Evolutionary conservation across 2,888 invertebrate genomes (phyloP).

Genomic region (Azorinus chamasolen): DNA sequence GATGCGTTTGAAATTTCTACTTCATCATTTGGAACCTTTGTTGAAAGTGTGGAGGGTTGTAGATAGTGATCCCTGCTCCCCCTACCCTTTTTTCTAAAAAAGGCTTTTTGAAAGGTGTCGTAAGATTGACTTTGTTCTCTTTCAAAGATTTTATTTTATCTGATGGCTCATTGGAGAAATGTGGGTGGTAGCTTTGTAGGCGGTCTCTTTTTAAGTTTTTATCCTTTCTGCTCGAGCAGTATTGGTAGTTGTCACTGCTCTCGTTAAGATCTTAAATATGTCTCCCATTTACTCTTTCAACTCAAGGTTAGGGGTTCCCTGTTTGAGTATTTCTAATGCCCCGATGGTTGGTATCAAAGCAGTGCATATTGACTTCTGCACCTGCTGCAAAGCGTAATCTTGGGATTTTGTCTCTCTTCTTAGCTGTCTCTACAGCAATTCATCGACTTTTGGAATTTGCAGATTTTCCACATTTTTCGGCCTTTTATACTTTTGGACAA

Average conservation of each 20-base stretch:
- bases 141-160: constrained; percentile 8
- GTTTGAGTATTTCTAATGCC: not conserved
- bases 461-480: constrained; percentile 18
- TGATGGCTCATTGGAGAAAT: constrained; percentile 15
- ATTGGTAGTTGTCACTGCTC: constrained; percentile 9
- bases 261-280: constrained; percentile 31
- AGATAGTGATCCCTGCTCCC: not conserved
- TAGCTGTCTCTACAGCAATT: too few relatives aligned
- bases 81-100: constrained; percentile 20
- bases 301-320: not conserved
- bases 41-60: not conserved
- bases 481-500: constrained; percentile 1
- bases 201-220: constrained; percentile 25
- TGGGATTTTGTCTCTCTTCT: constrained; percentile 20
- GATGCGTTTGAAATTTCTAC: not conserved
- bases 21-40: not conserved
- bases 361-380: not conserved
- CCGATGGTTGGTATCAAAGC: constrained; percentile 21
- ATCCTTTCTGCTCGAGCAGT: constrained; percentile 8
- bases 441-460: too few relatives aligned
- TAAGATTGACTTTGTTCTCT: not conserved
- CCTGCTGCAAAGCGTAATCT: constrained; percentile 9
- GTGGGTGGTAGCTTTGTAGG: constrained; percentile 1
- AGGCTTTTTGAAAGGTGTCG: not conserved
- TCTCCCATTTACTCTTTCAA: constrained; percentile 9